Base-by-base conservation (phyloP, 2,113 vertebrate species). In the Ascaphus truei region DNA sequence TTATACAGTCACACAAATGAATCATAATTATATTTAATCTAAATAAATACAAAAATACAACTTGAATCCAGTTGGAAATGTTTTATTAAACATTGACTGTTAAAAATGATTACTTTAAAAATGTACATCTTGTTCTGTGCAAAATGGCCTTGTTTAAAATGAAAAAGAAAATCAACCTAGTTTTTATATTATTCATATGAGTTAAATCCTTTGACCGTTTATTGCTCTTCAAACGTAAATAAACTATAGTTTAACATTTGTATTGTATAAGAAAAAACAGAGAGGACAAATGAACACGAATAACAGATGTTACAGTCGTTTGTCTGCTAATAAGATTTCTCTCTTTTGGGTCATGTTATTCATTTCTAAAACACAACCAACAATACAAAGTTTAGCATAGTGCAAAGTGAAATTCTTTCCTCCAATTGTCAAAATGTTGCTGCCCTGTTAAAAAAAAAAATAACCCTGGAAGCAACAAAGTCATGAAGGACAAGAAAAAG, bases 361-460 rank as follows among this genome's bases (percentile, higher is more conserved):
- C 18, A 20, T 47, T 47, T 47, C 18, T 47, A 47, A 47, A 47
- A 12, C 10, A 47, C 20, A 47, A 47, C 13, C 43, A 47, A 22
- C 16, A 6, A 39, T 8, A 5, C n/a, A n/a, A n/a, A n/a, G n/a
- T n/a, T 57, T 73, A 33, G 0, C 55, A 48, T 73, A 78, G 5
- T 39, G 77, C 72, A 85, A 86, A 86, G 45, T 85, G 72, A 73
- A 73, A 76, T 18, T 12, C 15, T 80, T 22, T 33, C 5, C 31
- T 33, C 5, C 31, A 33, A 27, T 10, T 51, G 23, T 51, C 23
- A 25, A 5, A 22, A 7, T 50, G 23, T 16, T 47, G 4, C 16
- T 47, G 3, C 5, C 5, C 15, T 11, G 48, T 13, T n/a, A n/a
- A n/a, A n/a, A n/a, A n/a, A n/a, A n/a, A n/a, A n/a, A n/a, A n/a